phyloP scores from a whole-genome alignment of 2,888 invertebrate species.

The Aleiodes leptofemur region DNA sequence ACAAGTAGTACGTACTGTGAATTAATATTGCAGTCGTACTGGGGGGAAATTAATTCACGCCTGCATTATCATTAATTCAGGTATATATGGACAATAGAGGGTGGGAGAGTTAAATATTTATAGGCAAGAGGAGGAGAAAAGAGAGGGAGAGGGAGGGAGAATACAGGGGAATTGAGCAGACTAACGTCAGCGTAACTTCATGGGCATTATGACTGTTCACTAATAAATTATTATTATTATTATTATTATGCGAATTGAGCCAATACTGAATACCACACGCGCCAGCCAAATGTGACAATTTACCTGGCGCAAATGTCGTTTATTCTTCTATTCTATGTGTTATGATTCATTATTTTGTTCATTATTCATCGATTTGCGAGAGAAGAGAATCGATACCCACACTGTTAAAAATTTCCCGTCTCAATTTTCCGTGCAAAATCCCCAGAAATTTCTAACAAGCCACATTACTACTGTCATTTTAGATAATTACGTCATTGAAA shows the following conservation, averaged over 20 bases:
- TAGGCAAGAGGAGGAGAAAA: background rate
- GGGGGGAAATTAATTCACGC: conserved; percentile 37
- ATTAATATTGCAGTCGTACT: conserved; percentile 36
- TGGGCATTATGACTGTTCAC: conserved; percentile 18
- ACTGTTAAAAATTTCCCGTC: too few species aligned
- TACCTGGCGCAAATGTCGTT: conserved; percentile 51
- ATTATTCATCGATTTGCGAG: conserved; percentile 21
- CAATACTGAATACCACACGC: conserved; percentile 40
- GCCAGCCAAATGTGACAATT: conserved; percentile 53
- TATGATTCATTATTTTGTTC: conserved; percentile 40
- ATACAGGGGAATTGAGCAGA: background rate
- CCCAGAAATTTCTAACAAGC: too few species aligned
- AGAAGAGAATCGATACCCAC: background rate
- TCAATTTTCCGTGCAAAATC: too few species aligned
- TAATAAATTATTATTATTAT: conserved; percentile 56
- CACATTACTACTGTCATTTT: too few species aligned
- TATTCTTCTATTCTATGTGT: conserved; percentile 48
- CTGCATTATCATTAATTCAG: conserved; percentile 36
- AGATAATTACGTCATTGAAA: too few species aligned
- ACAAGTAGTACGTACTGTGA: conserved; percentile 24
- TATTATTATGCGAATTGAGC: conserved; percentile 15
- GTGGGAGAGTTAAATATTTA: conserved; percentile 2
- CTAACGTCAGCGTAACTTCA: conserved; percentile 5
- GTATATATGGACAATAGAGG: conserved; percentile 10
- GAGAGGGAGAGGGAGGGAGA: background rate